Conservation (phyloP, 2,888 invertebrate species). For the Agriopis leucophaearia region DNA sequence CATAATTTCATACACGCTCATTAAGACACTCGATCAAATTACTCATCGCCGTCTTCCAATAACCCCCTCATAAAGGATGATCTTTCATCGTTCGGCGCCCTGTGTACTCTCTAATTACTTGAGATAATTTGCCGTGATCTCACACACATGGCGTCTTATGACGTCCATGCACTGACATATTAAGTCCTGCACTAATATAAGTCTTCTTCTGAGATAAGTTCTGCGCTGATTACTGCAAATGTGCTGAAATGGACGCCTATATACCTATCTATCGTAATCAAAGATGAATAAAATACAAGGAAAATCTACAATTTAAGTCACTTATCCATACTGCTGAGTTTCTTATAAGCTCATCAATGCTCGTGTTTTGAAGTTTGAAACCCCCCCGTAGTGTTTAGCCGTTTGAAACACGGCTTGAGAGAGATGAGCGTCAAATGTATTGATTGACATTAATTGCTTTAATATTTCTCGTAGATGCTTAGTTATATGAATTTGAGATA, state of each 20-base stretch:
- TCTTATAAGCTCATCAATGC: not conserved
- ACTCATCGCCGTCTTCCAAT: conserved; percentile 36
- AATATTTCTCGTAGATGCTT: conserved; percentile 42
- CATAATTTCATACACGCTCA: conserved; percentile 24
- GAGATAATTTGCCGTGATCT: conserved; percentile 48
- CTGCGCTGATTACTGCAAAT: too few species aligned
- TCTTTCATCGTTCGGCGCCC: conserved; percentile 44
- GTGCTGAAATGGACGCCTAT: too few species aligned
- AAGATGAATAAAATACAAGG: too few species aligned
- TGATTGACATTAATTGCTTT: conserved; percentile 57
- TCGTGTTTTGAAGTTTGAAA: conserved; percentile 5
- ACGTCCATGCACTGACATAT: too few species aligned
- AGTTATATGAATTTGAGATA: not conserved
- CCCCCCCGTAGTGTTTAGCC: too few species aligned
- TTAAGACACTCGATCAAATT: conserved; percentile 35
- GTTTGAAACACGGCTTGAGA: conserved; percentile 1
- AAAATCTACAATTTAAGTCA: not conserved
- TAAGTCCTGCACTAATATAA: too few species aligned
- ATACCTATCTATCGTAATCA: too few species aligned
- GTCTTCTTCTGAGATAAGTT: too few species aligned
- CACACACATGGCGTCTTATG: conserved; percentile 45
- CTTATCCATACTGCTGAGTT: not conserved
- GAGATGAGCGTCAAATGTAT: conserved; percentile 49
- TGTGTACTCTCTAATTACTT: conserved; percentile 55
- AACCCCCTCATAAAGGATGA: conserved; percentile 47